Percentiles rank a stretch among this genome's conserved stretches.
These are phyloP conservation scores for Hycleus cichorii DNA, from an alignment of 1,140 invertebrate genomes.

Conservation along the genomic window DNA sequence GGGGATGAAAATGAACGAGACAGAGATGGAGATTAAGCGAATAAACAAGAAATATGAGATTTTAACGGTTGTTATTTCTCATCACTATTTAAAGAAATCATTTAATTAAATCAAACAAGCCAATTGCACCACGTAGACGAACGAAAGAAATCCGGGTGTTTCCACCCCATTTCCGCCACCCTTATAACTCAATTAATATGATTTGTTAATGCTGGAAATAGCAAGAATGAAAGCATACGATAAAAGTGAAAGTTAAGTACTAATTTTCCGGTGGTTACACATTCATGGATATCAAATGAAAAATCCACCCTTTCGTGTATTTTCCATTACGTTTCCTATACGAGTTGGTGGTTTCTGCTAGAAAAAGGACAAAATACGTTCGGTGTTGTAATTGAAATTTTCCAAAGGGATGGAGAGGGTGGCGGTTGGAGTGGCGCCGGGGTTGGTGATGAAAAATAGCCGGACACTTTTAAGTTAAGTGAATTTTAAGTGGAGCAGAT, in stretches of 20 bases:
- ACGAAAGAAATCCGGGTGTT: too few relatives aligned
- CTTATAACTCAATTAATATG: conserved; percentile 3
- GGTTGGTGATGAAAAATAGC: conserved; percentile 26
- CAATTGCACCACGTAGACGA: neutral
- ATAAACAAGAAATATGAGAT: neutral
- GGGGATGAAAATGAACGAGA: neutral
- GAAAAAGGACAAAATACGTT: conserved; percentile 5
- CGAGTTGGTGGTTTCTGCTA: neutral
- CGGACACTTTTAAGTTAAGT: conserved; percentile 28
- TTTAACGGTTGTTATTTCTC: neutral
- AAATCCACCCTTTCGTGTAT: conserved; percentile 17
- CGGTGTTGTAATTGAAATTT: neutral
- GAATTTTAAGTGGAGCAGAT: conserved; percentile 28
- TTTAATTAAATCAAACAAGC: conserved; percentile 24
- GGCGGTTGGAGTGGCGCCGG: neutral
- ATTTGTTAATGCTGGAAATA: conserved; percentile 6
- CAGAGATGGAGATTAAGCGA: too few relatives aligned
- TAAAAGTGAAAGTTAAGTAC: conserved; percentile 30
- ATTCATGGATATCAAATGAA: conserved; percentile 19
- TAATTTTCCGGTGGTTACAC: conserved; percentile 30
- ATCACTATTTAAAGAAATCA: conserved; percentile 9
- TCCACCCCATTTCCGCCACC: neutral
- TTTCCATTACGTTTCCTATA: neutral
- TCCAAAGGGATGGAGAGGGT: neutral
- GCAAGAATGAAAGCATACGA: conserved; percentile 18